These are phyloP conservation scores for Lysandra coridon DNA, from an alignment of 2,888 invertebrate species.

Conservation along the genomic window DNA sequence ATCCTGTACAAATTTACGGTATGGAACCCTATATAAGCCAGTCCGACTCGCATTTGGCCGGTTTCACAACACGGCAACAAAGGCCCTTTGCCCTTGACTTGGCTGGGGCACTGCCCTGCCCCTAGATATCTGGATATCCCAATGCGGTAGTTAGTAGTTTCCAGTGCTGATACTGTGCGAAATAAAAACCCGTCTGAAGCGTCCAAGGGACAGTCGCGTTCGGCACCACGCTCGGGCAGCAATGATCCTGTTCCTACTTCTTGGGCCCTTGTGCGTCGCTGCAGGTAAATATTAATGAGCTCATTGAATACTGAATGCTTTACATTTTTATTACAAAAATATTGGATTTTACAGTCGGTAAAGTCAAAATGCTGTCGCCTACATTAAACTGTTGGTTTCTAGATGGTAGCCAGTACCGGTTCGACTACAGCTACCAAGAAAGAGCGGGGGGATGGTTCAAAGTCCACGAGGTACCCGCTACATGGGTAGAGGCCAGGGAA, in stretches of 20 bases:
- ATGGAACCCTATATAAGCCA: too few species aligned
- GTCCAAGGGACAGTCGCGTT: background rate
- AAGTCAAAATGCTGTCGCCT: background rate
- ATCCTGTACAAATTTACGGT: too few species aligned
- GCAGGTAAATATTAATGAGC: background rate
- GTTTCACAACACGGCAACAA: too few species aligned
- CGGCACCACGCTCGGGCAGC: background rate
- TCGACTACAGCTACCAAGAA: constrained; percentile 17
- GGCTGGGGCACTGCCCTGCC: too few species aligned
- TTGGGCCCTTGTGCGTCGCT: background rate
- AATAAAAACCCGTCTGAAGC: background rate
- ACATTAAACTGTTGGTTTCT: background rate
- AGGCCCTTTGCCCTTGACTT: too few species aligned
- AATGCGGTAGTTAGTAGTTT: constrained; percentile 1
- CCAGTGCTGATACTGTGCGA: background rate
- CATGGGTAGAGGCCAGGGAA: constrained; percentile 6
- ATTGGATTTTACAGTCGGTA: too few species aligned
- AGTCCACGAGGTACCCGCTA: background rate
- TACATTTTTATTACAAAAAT: too few species aligned
- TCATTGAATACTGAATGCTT: background rate
- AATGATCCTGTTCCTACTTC: background rate
- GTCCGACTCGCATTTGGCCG: too few species aligned
- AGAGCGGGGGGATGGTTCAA: constrained; percentile 9
- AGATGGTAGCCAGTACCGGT: constrained; percentile 3
- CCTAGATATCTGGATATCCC: background rate